Percentiles rank a stretch among this genome's conserved stretches.
Evolutionary conservation across 2,797 vertebrate species (phyloP).

Genomic region (Heliangelus exortis): DNA sequence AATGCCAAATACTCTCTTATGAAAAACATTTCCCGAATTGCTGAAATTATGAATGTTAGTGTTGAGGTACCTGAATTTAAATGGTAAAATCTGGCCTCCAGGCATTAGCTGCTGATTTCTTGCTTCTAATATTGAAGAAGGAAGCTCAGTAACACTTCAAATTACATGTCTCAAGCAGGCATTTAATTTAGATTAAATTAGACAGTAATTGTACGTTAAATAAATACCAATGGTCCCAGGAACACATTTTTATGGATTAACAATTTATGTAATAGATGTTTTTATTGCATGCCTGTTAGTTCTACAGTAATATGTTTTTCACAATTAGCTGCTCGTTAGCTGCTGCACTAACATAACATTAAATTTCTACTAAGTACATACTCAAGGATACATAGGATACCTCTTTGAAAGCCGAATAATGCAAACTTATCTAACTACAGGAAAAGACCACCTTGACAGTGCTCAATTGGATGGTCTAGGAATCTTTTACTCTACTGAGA

Average conservation of each 20-base stretch:
- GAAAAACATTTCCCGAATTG: slow-evolving; percentile 65
- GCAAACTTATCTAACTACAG: background rate
- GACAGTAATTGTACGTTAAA: slow-evolving; percentile 80
- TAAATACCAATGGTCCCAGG: slow-evolving; percentile 70
- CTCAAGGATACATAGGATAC: background rate
- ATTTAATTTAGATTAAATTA: slow-evolving; percentile 81
- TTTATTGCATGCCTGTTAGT: slow-evolving; percentile 70
- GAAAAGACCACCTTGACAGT: background rate
- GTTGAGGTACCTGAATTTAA: slow-evolving; percentile 72
- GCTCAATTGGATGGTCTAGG: background rate
- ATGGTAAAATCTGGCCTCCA: slow-evolving; percentile 66
- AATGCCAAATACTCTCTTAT: slow-evolving; percentile 58
- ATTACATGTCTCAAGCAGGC: slow-evolving; percentile 66
- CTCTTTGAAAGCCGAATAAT: background rate
- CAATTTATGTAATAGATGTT: slow-evolving; percentile 71
- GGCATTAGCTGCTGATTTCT: slow-evolving; percentile 72
- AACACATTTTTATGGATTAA: slow-evolving; percentile 75
- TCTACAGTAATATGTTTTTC: slow-evolving; percentile 62
- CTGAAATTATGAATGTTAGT: slow-evolving; percentile 62
- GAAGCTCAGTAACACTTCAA: slow-evolving; percentile 68
- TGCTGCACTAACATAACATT: slow-evolving; percentile 50
- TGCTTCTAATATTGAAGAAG: slow-evolving; percentile 63
- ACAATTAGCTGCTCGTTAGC: slow-evolving; percentile 73
- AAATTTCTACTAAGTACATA: slow-evolving; percentile 16
- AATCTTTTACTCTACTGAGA: background rate